Evolutionary conservation across 2,888 invertebrate genomes (phyloP), one percentile per base, ranked within the genome.

Genomic region (Antheraea assamensis): DNA sequence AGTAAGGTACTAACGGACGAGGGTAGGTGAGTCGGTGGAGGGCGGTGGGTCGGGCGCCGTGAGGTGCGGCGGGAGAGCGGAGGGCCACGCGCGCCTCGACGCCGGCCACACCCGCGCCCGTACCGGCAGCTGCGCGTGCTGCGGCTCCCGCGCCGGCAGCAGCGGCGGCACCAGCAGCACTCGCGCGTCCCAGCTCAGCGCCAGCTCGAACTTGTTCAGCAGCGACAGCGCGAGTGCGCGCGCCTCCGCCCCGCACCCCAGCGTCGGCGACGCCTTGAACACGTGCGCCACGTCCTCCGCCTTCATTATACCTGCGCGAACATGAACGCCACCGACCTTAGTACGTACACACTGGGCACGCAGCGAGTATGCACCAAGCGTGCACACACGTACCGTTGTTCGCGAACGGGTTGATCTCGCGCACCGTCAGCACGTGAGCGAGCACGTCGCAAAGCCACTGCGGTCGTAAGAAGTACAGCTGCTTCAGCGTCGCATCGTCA

Each of bases 361-460:
- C 15, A n/a, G n/a, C n/a, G n/a, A n/a, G n/a, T n/a, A n/a, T n/a
- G n/a, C n/a, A n/a, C n/a, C n/a, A n/a, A n/a, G n/a, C n/a, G n/a
- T n/a, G n/a, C n/a, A 42, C 42, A 42, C 4, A 77, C 83, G 79
- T 80, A 92, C 98, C 99, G 75, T 97, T 97, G 78, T 97, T 95
- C 0, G 98, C 98, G 88, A 99, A 99, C 0, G 98, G 98, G 94
- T 99, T 99, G 79, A 99, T 98, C 92, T 99, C 99, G n/a, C 99
- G 92, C 30, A 99, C 98, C 0, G 99, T 99, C 55, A 99, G 98
- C 1, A 99, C 99, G 88, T 98, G 98, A 0, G 99, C 99, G 61
- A 99, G 90, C 96, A 99, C 98, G 89, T 99, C 99, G 91, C 99
- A 99, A 66, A 99, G 95, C 99, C 99, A 99, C 89, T 99, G 99